Evolutionary conservation across 2,797 vertebrate genomes (phyloP).

Genomic region (Eleutherodactylus coqui): DNA sequence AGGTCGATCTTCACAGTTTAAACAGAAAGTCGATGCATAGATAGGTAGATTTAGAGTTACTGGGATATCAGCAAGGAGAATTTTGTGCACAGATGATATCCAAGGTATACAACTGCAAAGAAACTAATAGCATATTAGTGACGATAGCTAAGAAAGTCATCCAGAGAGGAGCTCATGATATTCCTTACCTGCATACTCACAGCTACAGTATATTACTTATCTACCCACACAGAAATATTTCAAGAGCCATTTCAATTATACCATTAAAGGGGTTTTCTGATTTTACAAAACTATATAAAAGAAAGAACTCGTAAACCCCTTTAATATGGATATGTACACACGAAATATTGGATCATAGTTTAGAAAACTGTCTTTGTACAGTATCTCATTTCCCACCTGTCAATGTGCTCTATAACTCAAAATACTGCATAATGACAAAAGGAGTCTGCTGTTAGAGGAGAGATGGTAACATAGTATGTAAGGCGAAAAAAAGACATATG

Average conservation of each 20-base stretch:
- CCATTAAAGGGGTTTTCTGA: too few species aligned
- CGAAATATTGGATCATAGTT: background rate
- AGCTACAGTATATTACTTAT: background rate
- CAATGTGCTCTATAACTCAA: background rate
- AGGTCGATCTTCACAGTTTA: conserved; percentile 41
- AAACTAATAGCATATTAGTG: background rate
- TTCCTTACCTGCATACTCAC: background rate
- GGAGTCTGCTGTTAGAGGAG: background rate
- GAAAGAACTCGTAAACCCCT: too few species aligned
- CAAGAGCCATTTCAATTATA: background rate
- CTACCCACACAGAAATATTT: background rate
- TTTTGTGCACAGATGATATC: background rate
- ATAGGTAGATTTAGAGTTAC: conserved; percentile 27
- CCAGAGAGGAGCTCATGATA: background rate
- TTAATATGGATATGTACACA: background rate
- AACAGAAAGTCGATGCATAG: conserved; percentile 30
- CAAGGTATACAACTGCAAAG: background rate
- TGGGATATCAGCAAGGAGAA: background rate
- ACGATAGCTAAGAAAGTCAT: background rate
- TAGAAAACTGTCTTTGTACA: background rate
- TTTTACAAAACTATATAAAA: too few species aligned
- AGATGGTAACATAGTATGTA: too few species aligned
- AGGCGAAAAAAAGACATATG: too few species aligned
- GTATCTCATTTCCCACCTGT: background rate
- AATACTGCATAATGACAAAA: background rate